These are phyloP conservation scores for Paradoxurus hermaphroditus DNA, from an alignment of 2,113 vertebrate genomes.

Conservation along the genomic window DNA sequence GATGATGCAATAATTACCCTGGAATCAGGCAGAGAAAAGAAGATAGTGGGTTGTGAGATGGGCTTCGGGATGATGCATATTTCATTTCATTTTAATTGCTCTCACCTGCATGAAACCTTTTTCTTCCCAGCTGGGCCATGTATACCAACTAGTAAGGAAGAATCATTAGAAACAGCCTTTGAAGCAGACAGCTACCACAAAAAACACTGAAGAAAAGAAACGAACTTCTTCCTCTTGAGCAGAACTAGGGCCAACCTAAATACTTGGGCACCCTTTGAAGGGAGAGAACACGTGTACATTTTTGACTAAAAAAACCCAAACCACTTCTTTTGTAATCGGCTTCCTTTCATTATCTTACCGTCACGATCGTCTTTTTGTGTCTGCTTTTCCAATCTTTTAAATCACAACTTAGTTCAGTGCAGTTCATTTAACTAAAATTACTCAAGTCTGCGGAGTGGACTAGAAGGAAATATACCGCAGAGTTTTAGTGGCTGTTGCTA, in stretches of 20 bases:
- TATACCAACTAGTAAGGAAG: not conserved
- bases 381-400: slow-evolving; percentile 68
- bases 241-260: slow-evolving; percentile 51
- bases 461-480: not conserved
- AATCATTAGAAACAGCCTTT: slow-evolving; percentile 31
- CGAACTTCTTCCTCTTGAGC: slow-evolving; percentile 18
- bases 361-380: slow-evolving; percentile 57
- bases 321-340: slow-evolving; percentile 47
- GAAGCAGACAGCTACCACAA: slow-evolving; percentile 7
- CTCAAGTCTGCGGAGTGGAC: not conserved
- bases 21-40: not conserved
- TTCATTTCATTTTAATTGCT: slow-evolving; percentile 30
- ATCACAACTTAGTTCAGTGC: slow-evolving; percentile 44
- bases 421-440: not conserved
- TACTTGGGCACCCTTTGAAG: not conserved
- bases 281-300: slow-evolving; percentile 59
- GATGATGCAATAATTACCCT: not conserved
- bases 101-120: not conserved
- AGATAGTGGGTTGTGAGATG: not conserved
- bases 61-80: not conserved
- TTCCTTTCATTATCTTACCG: slow-evolving; percentile 25
- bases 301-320: slow-evolving; percentile 44
- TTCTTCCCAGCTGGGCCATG: not conserved
- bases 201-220: slow-evolving; percentile 20
- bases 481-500: not conserved